Conservation (phyloP, 2,113 vertebrate genomes). For the Hemiscyllium ocellatum region DNA sequence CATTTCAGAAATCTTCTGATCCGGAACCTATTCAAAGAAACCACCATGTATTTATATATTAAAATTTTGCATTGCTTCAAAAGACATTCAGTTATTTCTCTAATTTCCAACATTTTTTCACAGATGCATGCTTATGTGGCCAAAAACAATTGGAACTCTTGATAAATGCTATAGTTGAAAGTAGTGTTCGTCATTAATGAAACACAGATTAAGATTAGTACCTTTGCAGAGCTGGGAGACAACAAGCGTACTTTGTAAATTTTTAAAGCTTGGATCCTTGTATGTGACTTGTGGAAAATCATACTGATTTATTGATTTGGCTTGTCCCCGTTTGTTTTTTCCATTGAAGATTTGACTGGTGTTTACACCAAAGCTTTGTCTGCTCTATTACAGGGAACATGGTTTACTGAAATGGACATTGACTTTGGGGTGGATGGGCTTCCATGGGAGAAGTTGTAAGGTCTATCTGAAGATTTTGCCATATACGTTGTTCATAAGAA, state of each 20-base stretch:
- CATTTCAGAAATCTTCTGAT: constrained; percentile 24
- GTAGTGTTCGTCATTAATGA: constrained; percentile 31
- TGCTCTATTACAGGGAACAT: not conserved
- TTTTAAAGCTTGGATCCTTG: constrained; percentile 12
- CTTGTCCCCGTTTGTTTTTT: not conserved
- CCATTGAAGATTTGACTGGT: not conserved
- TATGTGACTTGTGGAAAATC: constrained; percentile 15
- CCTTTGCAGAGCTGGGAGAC: not conserved
- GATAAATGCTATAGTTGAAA: constrained; percentile 23
- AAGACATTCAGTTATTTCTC: constrained; percentile 24
- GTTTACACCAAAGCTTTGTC: constrained; percentile 4
- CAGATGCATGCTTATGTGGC: constrained; percentile 2
- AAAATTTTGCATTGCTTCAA: constrained; percentile 9
- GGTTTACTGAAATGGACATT: not conserved
- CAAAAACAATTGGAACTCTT: not conserved
- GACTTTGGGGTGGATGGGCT: not conserved
- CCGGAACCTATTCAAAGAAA: not conserved
- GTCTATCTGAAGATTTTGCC: not conserved
- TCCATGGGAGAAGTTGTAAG: not conserved
- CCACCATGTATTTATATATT: not conserved
- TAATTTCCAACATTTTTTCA: constrained; percentile 17
- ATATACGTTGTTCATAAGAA: not conserved
- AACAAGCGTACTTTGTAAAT: not conserved
- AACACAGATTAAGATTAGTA: constrained; percentile 4
- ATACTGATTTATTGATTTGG: not conserved